Evolutionary conservation across 2,888 invertebrate genomes (phyloP), one percentile per base, ranked within the genome.

Genomic region (Synergus gifuensis): DNA sequence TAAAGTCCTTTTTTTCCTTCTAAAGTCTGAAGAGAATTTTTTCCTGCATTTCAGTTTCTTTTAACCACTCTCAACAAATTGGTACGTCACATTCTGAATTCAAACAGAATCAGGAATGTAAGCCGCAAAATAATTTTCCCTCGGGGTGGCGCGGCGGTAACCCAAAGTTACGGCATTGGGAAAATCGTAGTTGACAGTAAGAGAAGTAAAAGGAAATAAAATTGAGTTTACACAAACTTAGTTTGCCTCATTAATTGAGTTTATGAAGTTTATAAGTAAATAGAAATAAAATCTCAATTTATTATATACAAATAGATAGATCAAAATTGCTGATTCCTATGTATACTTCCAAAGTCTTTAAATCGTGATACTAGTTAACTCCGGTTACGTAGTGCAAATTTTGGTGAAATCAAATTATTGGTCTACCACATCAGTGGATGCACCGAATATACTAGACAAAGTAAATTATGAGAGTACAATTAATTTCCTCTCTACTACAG

Each of bases 391-490:
- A 36, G 73, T 73, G 49, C 49, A 73, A 73, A 73, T 73, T 73
- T 73, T 36, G 22, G 28, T n/a, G 36, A n/a, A 73, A 73, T 54
- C 54, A 73, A 73, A 73, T 73, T 73, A 73, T 28, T 73, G 73
- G 73, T 36, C 2, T 54, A 54, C 73, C 73, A 36, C 73, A 73
- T 54, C 49, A 28, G 36, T 54, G 73, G 54, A 14, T 73, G 11
- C n/a, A 16, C 49, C 36, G 73, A 73, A 54, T 36, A 54, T 36
- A 36, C 28, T 54, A 54, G 73, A 36, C 54, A 73, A 73, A 73
- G 73, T 49, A 73, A 73, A 69, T 69, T 69, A 28, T 46, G 46
- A 69, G 18, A 46, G 46, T 49, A 7, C 16, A 28, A 69, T 46
- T 28, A 28, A 28, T 69, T 69, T 22, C 46, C 3, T 28, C 14